Percentiles rank a stretch among this genome's conserved stretches.
Evolutionary conservation across 1,140 invertebrate genomes (phyloP).

Genomic region (Coelopa frigida): DNA sequence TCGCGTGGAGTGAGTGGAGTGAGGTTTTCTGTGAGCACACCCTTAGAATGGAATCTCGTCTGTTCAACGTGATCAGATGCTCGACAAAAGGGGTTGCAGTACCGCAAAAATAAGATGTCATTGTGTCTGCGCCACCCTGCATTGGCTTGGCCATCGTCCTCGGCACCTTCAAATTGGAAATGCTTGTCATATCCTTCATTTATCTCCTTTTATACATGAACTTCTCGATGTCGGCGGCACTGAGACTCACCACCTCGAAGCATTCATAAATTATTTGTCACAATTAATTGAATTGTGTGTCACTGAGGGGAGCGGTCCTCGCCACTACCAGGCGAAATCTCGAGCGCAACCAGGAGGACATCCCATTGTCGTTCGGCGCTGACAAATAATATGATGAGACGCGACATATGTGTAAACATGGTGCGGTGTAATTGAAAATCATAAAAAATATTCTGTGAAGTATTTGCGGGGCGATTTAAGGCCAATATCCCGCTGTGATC

Average conservation of each 20-base stretch:
- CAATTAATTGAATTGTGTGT: conserved; percentile 43
- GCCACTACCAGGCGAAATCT: too few relatives aligned
- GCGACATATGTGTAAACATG: conserved; percentile 45
- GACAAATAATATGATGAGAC: conserved; percentile 45
- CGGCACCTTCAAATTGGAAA: conserved; percentile 38
- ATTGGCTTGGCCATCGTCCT: too few relatives aligned
- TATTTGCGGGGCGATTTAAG: conserved; percentile 43
- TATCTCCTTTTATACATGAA: conserved; percentile 20
- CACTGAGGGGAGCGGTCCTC: background rate
- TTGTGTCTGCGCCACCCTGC: conserved; percentile 5
- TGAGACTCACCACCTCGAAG: conserved; percentile 3
- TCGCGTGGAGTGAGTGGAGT: too few relatives aligned
- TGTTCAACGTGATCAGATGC: background rate
- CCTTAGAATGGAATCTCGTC: too few relatives aligned
- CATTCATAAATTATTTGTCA: conserved; percentile 46
- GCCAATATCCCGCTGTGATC: conserved; percentile 45
- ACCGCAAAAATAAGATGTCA: background rate
- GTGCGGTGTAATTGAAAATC: conserved; percentile 42
- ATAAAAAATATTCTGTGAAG: conserved; percentile 19
- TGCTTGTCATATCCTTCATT: conserved; percentile 45
- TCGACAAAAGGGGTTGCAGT: background rate
- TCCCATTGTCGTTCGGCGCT: too few relatives aligned
- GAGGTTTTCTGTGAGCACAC: too few relatives aligned
- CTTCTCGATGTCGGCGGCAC: background rate
- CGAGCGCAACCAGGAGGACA: too few relatives aligned